Evolutionary conservation across 2,113 vertebrate species (phyloP), one percentile per base, ranked within the genome.

Genomic region (Atractosteus spatula): DNA sequence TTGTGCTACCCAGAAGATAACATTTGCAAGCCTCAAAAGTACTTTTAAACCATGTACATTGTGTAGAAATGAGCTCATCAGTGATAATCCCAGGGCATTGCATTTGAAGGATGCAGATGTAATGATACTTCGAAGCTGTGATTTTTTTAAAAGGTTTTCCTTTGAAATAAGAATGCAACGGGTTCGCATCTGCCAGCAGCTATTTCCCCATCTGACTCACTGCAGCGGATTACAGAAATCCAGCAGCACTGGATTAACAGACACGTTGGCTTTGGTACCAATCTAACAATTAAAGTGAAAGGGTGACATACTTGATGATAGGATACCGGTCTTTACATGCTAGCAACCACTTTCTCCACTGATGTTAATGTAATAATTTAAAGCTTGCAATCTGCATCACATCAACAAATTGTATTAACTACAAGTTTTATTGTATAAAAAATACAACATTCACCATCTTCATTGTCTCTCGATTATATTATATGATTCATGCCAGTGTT

Each of bases 181-280:
- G 13, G 10, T n/a, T 55, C 17, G 41, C 67, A 74, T 45, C 13
- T 17, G 29, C 61, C n/a, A 14, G 54, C 17, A 74, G 42, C 41
- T n/a, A 59, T 10, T 13, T 55, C 67, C 29, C 7, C 59, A 77
- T 45, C 55, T 64, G 68, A 74, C 69, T 79, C 51, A 77, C 72
- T 80, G 43, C 29, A 29, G 45, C 47, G 76, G 74, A 83, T 85
- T 85, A 81, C 71, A 55, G 69, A 77, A 72, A 80, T 75, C 66
- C 74, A 66, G 57, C 65, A 45, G 12, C 12, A 72, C 68, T 3
- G 68, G 76, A 81, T 87, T 84, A 83, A 75, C 54, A 41, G 54
- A 66, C 55, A 63, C 41, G 62, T 68, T 12, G 41, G 62, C 68
- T 74, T 68, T 74, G 68, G 42, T 51, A 62, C 41, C 70, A 66